Evolutionary conservation across 1,140 invertebrate genomes (phyloP).

Genomic region (Aphis craccivora): DNA sequence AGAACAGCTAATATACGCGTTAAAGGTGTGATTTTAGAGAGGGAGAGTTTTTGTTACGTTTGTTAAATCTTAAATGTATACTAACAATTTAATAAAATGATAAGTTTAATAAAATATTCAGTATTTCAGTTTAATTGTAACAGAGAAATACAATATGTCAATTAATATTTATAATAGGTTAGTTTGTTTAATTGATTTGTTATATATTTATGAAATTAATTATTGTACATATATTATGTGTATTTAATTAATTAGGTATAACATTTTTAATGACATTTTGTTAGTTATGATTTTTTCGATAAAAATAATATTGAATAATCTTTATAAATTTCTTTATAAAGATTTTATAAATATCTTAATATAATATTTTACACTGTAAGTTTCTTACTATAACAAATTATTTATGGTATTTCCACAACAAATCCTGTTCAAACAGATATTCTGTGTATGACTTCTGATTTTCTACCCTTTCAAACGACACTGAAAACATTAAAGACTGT

Average conservation of each 20-base stretch:
- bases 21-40: not conserved
- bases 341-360: not conserved
- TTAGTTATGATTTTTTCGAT: not conserved
- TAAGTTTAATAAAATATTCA: not conserved
- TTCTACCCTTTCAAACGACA: conserved; percentile 36
- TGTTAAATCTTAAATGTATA: not conserved
- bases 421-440: conserved; percentile 23
- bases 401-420: conserved; percentile 4
- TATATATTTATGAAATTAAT: not conserved
- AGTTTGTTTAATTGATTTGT: not conserved
- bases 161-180: not conserved
- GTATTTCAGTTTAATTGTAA: not conserved
- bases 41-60: not conserved
- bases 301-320: not conserved
- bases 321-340: not conserved
- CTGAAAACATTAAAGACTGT: conserved; percentile 12
- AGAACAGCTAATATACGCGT: not conserved
- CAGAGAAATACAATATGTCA: not conserved
- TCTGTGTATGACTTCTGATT: not conserved
- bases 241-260: not conserved
- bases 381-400: not conserved
- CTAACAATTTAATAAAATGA: not conserved
- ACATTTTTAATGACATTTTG: not conserved
- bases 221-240: not conserved
- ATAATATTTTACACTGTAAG: not conserved